Conservation (phyloP, 1,140 invertebrate genomes). For the Diorhabda carinulata region DNA sequence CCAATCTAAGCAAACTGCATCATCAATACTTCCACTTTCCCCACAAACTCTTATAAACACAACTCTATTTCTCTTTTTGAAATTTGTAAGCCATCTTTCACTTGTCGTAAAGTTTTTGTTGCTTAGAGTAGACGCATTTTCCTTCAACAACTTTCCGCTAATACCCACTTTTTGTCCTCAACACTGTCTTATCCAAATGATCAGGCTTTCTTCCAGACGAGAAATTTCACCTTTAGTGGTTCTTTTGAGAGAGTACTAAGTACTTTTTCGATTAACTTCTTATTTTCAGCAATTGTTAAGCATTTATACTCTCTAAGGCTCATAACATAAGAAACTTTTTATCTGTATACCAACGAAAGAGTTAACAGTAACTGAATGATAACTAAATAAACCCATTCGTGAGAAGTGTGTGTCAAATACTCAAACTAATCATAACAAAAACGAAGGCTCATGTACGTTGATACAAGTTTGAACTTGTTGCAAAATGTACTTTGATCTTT, state of each 20-base stretch:
- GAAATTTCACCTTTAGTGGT: too few relatives aligned
- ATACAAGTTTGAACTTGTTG: constrained; percentile 13
- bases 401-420: constrained; percentile 4
- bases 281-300: too few relatives aligned
- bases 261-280: too few relatives aligned
- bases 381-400: not conserved
- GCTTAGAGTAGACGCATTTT: constrained; percentile 13
- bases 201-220: not conserved
- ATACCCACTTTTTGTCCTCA: too few relatives aligned
- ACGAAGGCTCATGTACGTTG: constrained; percentile 10
- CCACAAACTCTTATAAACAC: constrained; percentile 20
- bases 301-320: too few relatives aligned
- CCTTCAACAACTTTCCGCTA: not conserved
- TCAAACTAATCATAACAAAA: constrained; percentile 17
- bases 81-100: constrained; percentile 20
- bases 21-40: constrained; percentile 9
- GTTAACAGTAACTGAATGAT: constrained; percentile 3
- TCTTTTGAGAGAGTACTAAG: too few relatives aligned
- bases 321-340: too few relatives aligned
- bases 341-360: not conserved
- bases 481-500: constrained; percentile 10
- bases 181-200: too few relatives aligned
- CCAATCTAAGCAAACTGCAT: too few relatives aligned
- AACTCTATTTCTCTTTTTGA: constrained; percentile 23
- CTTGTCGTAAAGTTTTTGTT: constrained; percentile 16